These are phyloP conservation scores for Corvus moneduloides DNA, from an alignment of 2,113 vertebrate species.

Conservation along the genomic window DNA sequence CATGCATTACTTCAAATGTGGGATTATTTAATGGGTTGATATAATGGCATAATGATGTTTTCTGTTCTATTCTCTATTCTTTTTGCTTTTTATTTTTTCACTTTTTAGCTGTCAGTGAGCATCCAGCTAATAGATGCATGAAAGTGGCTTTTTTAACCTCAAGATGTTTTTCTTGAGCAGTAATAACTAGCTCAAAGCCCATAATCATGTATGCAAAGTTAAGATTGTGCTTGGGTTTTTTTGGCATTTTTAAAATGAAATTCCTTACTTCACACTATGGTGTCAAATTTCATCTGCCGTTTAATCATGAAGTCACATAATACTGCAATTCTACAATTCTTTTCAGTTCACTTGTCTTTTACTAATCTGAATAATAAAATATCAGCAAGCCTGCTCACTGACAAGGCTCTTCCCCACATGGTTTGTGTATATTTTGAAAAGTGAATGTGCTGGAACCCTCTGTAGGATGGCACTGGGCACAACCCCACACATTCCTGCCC, in stretches of 20 bases:
- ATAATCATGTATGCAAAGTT: neutral
- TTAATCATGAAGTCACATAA: neutral
- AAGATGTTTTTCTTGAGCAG: neutral
- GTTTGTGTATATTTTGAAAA: neutral
- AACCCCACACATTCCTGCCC: rapidly evolving
- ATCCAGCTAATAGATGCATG: neutral
- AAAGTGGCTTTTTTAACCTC: conserved; percentile 19
- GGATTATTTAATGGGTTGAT: neutral
- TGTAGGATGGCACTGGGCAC: neutral
- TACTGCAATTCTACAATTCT: neutral
- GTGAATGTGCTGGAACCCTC: neutral
- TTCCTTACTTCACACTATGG: neutral
- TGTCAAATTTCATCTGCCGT: neutral
- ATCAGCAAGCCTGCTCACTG: neutral
- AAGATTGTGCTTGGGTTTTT: neutral
- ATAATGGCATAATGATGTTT: neutral
- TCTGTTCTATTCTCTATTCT: neutral
- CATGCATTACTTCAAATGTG: neutral
- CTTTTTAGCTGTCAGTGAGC: neutral
- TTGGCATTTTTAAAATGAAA: neutral
- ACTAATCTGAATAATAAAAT: neutral
- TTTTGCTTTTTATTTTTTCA: neutral
- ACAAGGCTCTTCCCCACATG: neutral
- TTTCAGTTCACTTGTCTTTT: neutral
- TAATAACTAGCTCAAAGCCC: neutral